Evolutionary conservation across 2,113 vertebrate genomes (phyloP), one percentile per base, ranked within the genome.

Genomic region (mouse (Mus musculus)): DNA sequence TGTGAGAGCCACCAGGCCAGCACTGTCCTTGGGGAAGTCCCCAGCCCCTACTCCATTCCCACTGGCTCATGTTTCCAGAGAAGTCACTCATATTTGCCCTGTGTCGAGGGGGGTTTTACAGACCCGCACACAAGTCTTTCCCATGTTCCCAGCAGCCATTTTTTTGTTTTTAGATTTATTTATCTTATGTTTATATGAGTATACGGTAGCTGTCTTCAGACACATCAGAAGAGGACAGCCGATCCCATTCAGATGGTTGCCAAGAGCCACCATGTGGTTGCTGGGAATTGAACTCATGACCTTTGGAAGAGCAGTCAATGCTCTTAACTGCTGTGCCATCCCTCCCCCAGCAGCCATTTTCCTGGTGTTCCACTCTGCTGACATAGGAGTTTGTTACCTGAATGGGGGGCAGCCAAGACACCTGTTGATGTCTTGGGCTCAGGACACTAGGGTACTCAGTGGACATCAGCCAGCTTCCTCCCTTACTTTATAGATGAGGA

Each of bases 1-100:
- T 59, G 59, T 54, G 65, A 30, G 33, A 52, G 22, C 13, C 39
- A 63, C 39, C 0, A 65, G 13, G 49, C 1, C 0, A 0, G 0
- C 7, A 76, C 9, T 1, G 36, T 54, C 54, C 36, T 9, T 4
- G 67, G 42, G 52, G 4, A 6, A 5, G 46, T 39, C 65, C 39
- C 42, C 4, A 20, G 26, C 33, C 36, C 33, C 10, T 0, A 46
- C 39, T 3, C n/a, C 19, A 7, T 19, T 14, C 3, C 22, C 1
- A 0, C 61, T 0, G 3, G 28, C 69, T 28, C 6, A 0, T 10
- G 19, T 65, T 30, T 84, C 72, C n/a, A 9, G 56, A 8, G 81
- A 75, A 78, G 24, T 75, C 54, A 2, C 87, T 80, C 49, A 5
- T 14, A 8, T 72, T 56, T 49, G 59, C 82, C 67, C 90, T 46